phyloP scores from a whole-genome alignment of 2,113 vertebrate genomes.

The Alligator sinensis region DNA sequence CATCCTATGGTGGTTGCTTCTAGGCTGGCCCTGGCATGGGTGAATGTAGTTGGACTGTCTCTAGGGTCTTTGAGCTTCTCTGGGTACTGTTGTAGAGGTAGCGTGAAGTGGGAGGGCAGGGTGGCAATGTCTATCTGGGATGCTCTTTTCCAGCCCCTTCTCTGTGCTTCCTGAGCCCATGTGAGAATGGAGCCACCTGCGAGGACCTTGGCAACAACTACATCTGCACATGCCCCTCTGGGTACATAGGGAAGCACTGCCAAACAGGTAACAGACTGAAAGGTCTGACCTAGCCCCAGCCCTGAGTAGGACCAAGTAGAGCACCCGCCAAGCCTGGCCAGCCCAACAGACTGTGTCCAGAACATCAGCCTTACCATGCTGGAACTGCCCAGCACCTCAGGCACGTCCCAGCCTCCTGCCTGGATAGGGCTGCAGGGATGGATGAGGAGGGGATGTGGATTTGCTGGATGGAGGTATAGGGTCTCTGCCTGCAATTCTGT shows the following conservation, averaged over 20 bases:
- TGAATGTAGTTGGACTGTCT: not conserved
- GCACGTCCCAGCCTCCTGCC: not conserved
- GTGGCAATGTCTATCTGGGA: not conserved
- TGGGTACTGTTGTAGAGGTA: not conserved
- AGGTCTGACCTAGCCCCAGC: not conserved
- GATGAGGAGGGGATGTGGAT: not conserved
- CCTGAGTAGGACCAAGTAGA: not conserved
- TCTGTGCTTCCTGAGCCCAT: constrained; percentile 78
- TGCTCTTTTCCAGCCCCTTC: constrained; percentile 65
- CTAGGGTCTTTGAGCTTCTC: not conserved
- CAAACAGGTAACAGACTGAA: constrained; percentile 73
- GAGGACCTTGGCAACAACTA: constrained; percentile 69
- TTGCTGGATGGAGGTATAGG: not conserved
- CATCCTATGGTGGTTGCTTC: not conserved
- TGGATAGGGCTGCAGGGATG: too few species aligned
- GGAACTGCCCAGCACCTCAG: not conserved
- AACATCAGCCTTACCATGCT: not conserved
- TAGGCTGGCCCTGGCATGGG: not conserved
- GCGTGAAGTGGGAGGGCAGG: too few species aligned
- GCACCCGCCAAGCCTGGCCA: not conserved
- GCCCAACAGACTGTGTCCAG: too few species aligned
- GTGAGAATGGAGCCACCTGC: constrained; percentile 79
- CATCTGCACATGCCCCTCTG: constrained; percentile 71
- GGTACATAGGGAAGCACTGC: constrained; percentile 79
- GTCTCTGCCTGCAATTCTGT: not conserved